phyloP scores from a whole-genome alignment of 2,888 invertebrate genomes.

The Erannis defoliaria region DNA sequence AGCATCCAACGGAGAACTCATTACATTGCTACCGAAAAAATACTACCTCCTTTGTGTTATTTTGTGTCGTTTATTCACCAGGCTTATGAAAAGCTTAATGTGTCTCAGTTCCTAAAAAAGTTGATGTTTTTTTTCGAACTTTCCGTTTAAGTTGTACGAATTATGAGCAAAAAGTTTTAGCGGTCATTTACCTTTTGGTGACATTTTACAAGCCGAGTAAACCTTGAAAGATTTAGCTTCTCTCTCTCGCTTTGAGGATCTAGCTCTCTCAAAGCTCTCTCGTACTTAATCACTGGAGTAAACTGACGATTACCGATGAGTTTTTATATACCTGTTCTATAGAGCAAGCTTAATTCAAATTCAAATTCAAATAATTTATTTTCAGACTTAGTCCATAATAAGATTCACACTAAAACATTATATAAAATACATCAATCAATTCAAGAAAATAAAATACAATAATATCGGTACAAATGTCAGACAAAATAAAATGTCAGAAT shows the following conservation, averaged over 20 bases:
- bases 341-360: too few relatives aligned
- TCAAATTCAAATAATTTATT: too few relatives aligned
- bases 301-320: too few relatives aligned
- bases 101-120: conserved; percentile 22
- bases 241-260: neutral
- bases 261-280: too few relatives aligned
- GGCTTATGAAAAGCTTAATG: conserved; percentile 41
- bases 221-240: neutral
- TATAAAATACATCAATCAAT: too few relatives aligned
- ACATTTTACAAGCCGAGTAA: neutral
- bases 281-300: too few relatives aligned
- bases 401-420: too few relatives aligned
- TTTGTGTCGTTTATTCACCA: conserved; percentile 35
- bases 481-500: too few relatives aligned
- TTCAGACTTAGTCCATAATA: too few relatives aligned
- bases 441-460: too few relatives aligned
- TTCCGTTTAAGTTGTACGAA: conserved; percentile 18
- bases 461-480: too few relatives aligned
- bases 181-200: neutral
- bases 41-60: conserved; percentile 17
- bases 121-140: conserved; percentile 15
- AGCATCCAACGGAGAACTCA: conserved; percentile 5
- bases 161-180: conserved; percentile 21
- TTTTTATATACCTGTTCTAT: too few relatives aligned
- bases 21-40: conserved; percentile 21